Base-by-base conservation (phyloP, 2,797 vertebrate species). In the Chiloscyllium punctatum region DNA sequence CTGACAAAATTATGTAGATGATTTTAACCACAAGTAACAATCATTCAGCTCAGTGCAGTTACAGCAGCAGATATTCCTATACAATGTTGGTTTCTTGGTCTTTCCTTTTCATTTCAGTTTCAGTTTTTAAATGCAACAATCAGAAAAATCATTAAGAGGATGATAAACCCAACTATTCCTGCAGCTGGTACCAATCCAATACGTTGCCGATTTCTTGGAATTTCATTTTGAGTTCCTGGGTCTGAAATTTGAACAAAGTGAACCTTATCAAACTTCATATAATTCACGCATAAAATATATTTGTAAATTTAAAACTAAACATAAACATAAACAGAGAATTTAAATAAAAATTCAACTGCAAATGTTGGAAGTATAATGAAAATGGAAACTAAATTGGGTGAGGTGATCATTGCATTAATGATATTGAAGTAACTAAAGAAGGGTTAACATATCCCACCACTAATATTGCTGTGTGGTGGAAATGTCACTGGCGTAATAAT, bases 161-260 rank as follows among this genome's bases (percentile, higher is more conserved):
- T 13, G 8, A 13, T 13, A 62, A 62, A 62, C 57, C 8, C 57
- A 62, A 11, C 7, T 13, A 62, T 62, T 62, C 0, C 9, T 62
- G 57, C 57, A 48, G 42, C 42, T 48, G 42, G 42, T 42, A 48
- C 1, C 42, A 48, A 1, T 48, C 42, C 42, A 62, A 13, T 0
- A 62, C 1, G 9, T 62, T 42, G 62, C 2, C 5, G 1, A 15
- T 0, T 0, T 9, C 13, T 42, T 68, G 23, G 62, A 0, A 0
- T 42, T 92, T 92, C 62, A 11, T 92, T 66, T 11, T 68, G 21
- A 2, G 1, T 2, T 27, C 53, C 6, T 27, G 33, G 4, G n/a
- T 42, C 90, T 92, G 90, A 92, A 92, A 92, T 69, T 37, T 92
- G 62, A 92, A 42, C 57, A 92, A 37, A 92, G 6, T 18, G 69